Conservation (phyloP, 2,113 vertebrate genomes). For the Empidonax alnorum region DNA sequence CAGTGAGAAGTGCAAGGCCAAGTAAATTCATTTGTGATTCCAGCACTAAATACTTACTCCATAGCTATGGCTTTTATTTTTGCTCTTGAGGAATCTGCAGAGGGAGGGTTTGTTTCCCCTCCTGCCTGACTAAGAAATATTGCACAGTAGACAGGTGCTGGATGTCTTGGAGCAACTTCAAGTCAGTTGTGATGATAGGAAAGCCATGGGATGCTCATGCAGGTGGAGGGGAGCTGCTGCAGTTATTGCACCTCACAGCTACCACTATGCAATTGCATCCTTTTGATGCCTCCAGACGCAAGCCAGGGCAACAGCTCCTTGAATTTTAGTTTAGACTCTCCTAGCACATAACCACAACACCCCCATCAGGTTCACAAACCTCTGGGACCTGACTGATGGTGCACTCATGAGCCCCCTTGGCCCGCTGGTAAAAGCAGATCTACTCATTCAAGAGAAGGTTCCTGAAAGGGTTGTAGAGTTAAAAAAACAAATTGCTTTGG, state of each 20-base stretch:
- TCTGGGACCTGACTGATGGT: not conserved
- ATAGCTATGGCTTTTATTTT: not conserved
- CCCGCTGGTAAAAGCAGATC: not conserved
- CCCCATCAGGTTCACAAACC: not conserved
- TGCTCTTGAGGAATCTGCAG: not conserved
- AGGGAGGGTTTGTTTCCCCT: not conserved
- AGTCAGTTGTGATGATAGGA: not conserved
- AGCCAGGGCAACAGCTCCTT: not conserved
- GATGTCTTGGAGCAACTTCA: not conserved
- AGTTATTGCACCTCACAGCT: not conserved
- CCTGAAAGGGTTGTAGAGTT: not conserved
- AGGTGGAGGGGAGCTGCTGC: not conserved
- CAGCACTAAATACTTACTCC: not conserved
- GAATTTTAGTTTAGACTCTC: not conserved
- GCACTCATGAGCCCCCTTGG: rapidly evolving
- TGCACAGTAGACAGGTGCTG: slow-evolving; percentile 18
- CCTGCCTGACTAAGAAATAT: not conserved
- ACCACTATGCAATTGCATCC: not conserved
- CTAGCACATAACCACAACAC: not conserved
- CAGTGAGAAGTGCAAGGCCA: not conserved
- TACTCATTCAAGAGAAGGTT: not conserved
- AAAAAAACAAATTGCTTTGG: not conserved
- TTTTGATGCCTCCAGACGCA: not conserved
- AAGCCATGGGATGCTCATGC: not conserved
- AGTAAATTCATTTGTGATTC: rapidly evolving